Evolutionary conservation across 2,888 invertebrate genomes (phyloP), one percentile per base, ranked within the genome.

Genomic region (Apamea monoglypha): DNA sequence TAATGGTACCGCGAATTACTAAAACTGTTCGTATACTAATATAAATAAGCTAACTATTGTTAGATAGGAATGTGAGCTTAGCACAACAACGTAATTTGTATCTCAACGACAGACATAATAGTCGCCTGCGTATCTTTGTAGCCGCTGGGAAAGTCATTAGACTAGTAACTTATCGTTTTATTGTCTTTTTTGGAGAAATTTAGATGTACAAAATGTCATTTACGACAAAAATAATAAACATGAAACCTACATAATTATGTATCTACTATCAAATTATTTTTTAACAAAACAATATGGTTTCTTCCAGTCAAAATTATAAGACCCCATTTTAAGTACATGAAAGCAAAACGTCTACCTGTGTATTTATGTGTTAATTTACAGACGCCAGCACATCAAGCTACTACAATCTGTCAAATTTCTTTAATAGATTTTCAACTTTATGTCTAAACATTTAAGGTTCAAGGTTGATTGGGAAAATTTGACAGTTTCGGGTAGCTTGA

Each of bases 41-140:
- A 66, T 36, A 66, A 74, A 82, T 64, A 40, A 67, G 67, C 36
- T 32, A n/a, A 64, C 50, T 77, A 82, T 77, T 66, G 69, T 77
- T 74, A 14, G 73, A 74, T n/a, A 25, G 66, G 6, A 71, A 82
- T 74, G 61, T 16, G 44, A 32, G 61, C 29, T 40, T 36, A 56
- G 4, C 29, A 53, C 36, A 29, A 14, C 40, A 64, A 53, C 40
- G 32, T 40, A 73, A 47, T n/a, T 69, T 32, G n/a, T 70, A 10
- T 67, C 29, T 56, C 14, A 71, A 74, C 29, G 74, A 74, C 74
- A 56, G 56, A 78, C 53, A 53, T 76, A 25, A 36, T 61, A 36
- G 83, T 53, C 70, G 59, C 73, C 5, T 77, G 59, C 69, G 78
- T 70, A 77, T 74, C 36, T 72, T 76, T 72, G 63, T 82, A 82